These are phyloP conservation scores for Synanthedon myopaeformis DNA, from an alignment of 2,888 invertebrate genomes.

Conservation along the genomic window DNA sequence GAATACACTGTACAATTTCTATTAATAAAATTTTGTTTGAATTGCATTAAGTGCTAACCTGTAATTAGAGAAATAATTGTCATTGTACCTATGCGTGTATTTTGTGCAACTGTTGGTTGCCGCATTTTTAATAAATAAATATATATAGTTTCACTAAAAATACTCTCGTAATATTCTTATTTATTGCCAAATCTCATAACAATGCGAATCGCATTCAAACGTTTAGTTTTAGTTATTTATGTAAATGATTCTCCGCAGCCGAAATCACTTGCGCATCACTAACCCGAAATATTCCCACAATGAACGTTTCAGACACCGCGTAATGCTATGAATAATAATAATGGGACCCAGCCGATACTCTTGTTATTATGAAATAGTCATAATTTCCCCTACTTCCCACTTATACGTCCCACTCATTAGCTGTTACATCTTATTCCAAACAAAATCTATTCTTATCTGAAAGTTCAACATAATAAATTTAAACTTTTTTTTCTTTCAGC, in stretches of 20 bases:
- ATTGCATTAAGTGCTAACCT: no score
- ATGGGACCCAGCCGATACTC: background rate
- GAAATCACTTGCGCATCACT: constrained; percentile 13
- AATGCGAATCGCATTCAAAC: constrained; percentile 17
- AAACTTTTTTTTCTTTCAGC: constrained; percentile 65
- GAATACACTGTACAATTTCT: no score
- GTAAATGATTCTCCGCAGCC: constrained; percentile 15
- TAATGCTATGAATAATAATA: background rate
- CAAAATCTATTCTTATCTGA: no score
- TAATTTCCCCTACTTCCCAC: background rate
- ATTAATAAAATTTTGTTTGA: no score
- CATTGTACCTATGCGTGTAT: no score
- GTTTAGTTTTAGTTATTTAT: constrained; percentile 21
- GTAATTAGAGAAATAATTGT: no score
- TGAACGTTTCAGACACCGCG: background rate
- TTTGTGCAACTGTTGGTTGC: no score
- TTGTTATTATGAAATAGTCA: background rate
- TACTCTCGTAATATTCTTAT: constrained; percentile 4
- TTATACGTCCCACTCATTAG: no score
- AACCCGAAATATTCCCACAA: constrained; percentile 6
- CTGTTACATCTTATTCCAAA: no score
- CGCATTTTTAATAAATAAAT: no score
- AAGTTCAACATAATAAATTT: no score
- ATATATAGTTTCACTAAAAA: no score
- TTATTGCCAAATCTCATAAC: constrained; percentile 8